A percentile compares a stretch with the other conserved stretches of the same genome.
Conservation (phyloP, 2,888 invertebrate species). For the Drosophila lacicola region DNA sequence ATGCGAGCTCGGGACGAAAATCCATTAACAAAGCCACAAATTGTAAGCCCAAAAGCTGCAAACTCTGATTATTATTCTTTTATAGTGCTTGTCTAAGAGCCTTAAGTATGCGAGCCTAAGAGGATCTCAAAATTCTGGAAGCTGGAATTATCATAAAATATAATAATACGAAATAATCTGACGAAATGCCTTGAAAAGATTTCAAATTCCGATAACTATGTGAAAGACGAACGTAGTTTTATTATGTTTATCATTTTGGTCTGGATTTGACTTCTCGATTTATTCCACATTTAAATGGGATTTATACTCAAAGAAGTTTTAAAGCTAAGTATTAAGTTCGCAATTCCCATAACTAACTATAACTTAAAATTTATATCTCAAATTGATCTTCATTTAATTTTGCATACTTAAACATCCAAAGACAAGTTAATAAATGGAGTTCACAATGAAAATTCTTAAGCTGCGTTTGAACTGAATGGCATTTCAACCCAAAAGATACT, state of each 20-base stretch:
- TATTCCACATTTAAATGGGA: too few relatives aligned
- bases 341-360: too few relatives aligned
- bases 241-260: too few relatives aligned
- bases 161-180: background rate
- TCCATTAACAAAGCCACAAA: slow-evolving; percentile 36
- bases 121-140: slow-evolving; percentile 1
- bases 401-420: too few relatives aligned
- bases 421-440: too few relatives aligned
- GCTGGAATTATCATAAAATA: slow-evolving; percentile 6
- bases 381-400: too few relatives aligned
- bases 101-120: background rate
- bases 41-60: slow-evolving; percentile 5
- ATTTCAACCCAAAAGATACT: background rate
- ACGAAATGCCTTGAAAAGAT: background rate
- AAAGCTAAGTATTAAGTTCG: too few relatives aligned
- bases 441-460: too few relatives aligned
- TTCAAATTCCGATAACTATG: background rate
- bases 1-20: slow-evolving; percentile 4
- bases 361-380: too few relatives aligned
- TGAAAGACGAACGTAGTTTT: background rate
- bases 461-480: background rate
- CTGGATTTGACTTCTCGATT: too few relatives aligned
- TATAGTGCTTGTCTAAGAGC: too few relatives aligned
- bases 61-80: slow-evolving; percentile 4
- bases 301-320: too few relatives aligned